Base-by-base conservation (phyloP, 2,888 invertebrate species). In the Polydrusus pterygomalis region DNA sequence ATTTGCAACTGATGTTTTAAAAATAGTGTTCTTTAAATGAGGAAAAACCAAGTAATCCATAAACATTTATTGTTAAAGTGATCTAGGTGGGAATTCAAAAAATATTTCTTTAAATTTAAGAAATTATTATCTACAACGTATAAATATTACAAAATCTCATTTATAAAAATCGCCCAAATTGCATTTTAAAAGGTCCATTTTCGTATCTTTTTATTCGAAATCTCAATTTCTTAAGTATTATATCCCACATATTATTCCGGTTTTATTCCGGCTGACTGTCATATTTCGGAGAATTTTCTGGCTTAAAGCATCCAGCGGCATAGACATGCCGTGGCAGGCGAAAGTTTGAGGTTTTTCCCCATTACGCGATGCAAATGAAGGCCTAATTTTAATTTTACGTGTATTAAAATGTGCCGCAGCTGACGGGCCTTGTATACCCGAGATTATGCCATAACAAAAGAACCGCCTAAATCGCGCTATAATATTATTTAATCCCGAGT, bases 341-440 rank as follows among this genome's bases (percentile, higher is more conserved):
- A 79, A 80, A 79, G 77, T 80, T 77, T 74, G 79, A 75, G 78
- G 81, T 87, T 89, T 89, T 89, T 90, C 89, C 88, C 89, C 87
- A 90, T 90, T 90, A 90, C 89, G 86, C 85, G 86, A 90, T 90
- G 90, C 89, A 90, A 90, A 90, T 90, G 88, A 87, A 87, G 87
- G 87, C 88, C 89, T 89, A 89, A 90, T 89, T 89, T 90, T 90
- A 90, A 90, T 90, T 90, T 90, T 88, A 88, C 89, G 89, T 89
- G 89, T 89, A 90, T 90, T 90, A 90, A 89, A 89, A 89, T 88
- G 87, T 85, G 86, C 85, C 87, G 86, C 89, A 89, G 89, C 89
- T 89, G 89, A 89, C 89, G 89, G 86, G 85, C 85, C 83, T 82
- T 84, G 85, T 77, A 74, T 85, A 83, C 83, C 84, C 84, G 80